phyloP scores from a whole-genome alignment of 2,113 vertebrate genomes.

The Epinephelus lanceolatus region DNA sequence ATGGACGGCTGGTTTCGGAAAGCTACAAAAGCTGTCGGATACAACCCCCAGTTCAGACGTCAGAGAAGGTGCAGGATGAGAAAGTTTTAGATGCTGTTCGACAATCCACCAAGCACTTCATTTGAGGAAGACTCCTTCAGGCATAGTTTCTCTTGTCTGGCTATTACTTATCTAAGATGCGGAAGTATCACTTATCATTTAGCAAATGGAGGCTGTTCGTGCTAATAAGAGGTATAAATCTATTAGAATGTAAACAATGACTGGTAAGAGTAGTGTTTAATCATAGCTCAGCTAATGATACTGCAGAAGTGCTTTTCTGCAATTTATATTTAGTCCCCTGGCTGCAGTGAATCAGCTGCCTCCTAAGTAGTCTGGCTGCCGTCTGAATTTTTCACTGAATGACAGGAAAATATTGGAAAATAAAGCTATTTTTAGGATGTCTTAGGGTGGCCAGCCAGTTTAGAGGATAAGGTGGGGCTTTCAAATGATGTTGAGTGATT shows the following conservation, averaged over 20 bases:
- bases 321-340: slow-evolving; percentile 31
- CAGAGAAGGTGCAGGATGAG: not conserved
- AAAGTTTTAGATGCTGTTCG: not conserved
- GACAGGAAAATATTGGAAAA: slow-evolving; percentile 23
- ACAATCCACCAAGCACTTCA: not conserved
- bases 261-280: slow-evolving; percentile 30
- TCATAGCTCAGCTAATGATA: slow-evolving; percentile 34
- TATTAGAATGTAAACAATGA: slow-evolving; percentile 27
- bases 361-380: slow-evolving; percentile 21
- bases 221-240: slow-evolving; percentile 18
- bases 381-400: slow-evolving; percentile 9
- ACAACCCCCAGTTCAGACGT: not conserved
- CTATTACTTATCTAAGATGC: not conserved
- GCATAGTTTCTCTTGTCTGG: not conserved
- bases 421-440: slow-evolving; percentile 25
- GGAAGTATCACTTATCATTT: not conserved
- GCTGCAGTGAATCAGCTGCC: slow-evolving; percentile 23
- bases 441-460: not conserved
- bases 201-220: not conserved
- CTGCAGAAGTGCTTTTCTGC: slow-evolving; percentile 14
- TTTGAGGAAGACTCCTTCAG: not conserved
- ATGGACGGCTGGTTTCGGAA: not conserved
- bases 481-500: slow-evolving; percentile 9
- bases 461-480: not conserved
- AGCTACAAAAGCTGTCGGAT: not conserved